These are phyloP conservation scores for Sciurus carolinensis DNA, from an alignment of 2,797 vertebrate species.

Conservation along the genomic window DNA sequence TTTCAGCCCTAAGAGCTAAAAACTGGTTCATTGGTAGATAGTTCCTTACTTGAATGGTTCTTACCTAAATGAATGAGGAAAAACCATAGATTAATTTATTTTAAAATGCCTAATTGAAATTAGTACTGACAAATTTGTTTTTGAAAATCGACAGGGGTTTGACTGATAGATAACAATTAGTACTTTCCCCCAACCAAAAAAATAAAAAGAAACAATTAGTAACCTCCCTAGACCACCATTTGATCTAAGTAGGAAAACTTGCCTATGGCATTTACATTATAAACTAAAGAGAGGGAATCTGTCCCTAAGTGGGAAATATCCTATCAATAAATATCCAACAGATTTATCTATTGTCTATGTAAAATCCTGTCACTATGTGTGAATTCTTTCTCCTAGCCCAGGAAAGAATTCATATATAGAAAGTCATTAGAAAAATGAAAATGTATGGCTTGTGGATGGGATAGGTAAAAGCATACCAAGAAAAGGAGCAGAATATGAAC, in stretches of 20 bases:
- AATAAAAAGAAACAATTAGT: neutral
- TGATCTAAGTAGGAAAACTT: neutral
- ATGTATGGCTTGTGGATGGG: neutral
- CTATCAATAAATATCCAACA: neutral
- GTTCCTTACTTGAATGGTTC: neutral
- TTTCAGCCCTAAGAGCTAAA: neutral
- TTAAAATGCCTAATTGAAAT: slow-evolving; percentile 18
- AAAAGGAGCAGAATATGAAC: neutral
- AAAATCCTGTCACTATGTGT: neutral
- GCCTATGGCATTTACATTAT: neutral
- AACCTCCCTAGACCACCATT: neutral
- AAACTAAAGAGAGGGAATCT: fast-evolving
- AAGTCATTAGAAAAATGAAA: slow-evolving; percentile 3
- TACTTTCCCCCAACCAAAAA: neutral
- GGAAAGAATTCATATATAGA: neutral
- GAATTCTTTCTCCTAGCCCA: neutral
- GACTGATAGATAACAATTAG: neutral
- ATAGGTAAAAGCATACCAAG: neutral
- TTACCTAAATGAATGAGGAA: slow-evolving; percentile 32
- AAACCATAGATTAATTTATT: neutral
- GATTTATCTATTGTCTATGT: neutral
- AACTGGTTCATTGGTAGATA: neutral
- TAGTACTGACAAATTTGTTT: slow-evolving; percentile 1
- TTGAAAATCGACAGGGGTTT: slow-evolving; percentile 42
- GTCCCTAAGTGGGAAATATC: neutral